Evolutionary conservation across 2,113 vertebrate genomes (phyloP).

Genomic region (Scophthalmus maximus): DNA sequence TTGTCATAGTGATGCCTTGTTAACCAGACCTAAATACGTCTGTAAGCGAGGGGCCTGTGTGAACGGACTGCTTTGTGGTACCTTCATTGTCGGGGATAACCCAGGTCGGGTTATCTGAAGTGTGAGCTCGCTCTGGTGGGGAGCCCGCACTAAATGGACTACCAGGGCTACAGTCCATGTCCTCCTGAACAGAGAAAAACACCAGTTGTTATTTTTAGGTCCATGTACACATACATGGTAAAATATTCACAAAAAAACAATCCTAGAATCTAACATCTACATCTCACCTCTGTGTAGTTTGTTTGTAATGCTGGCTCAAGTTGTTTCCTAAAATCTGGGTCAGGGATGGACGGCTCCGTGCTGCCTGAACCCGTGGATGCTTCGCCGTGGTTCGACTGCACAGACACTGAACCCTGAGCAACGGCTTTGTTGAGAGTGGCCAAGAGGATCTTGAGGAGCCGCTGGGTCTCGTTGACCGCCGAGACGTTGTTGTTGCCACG

Average conservation of each 20-base stretch:
- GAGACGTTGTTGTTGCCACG: slow-evolving; percentile 57
- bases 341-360: slow-evolving; percentile 23
- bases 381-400: slow-evolving; percentile 53
- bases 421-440: slow-evolving; percentile 81
- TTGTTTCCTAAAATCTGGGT: slow-evolving; percentile 50
- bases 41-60: slow-evolving; percentile 1
- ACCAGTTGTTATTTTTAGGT: slow-evolving; percentile 1
- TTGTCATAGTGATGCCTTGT: slow-evolving; percentile 16
- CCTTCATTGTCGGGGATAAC: slow-evolving; percentile 66
- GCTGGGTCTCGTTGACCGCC: slow-evolving; percentile 74
- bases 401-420: slow-evolving; percentile 61
- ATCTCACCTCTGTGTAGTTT: slow-evolving; percentile 75
- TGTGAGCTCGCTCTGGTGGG: slow-evolving; percentile 73
- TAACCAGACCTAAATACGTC: slow-evolving; percentile 3
- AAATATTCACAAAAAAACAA: slow-evolving; percentile 4
- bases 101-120: slow-evolving; percentile 71
- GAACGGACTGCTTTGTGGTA: slow-evolving; percentile 20
- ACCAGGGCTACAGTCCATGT: slow-evolving; percentile 84
- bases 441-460: slow-evolving; percentile 81
- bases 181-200: slow-evolving; percentile 79
- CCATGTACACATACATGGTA: neutral
- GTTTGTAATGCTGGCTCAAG: slow-evolving; percentile 59
- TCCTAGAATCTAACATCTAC: neutral
- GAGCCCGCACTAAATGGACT: slow-evolving; percentile 84
- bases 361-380: slow-evolving; percentile 35